Conservation (phyloP, 2,797 vertebrate genomes). For the Rhadinocentrus ornatus region DNA sequence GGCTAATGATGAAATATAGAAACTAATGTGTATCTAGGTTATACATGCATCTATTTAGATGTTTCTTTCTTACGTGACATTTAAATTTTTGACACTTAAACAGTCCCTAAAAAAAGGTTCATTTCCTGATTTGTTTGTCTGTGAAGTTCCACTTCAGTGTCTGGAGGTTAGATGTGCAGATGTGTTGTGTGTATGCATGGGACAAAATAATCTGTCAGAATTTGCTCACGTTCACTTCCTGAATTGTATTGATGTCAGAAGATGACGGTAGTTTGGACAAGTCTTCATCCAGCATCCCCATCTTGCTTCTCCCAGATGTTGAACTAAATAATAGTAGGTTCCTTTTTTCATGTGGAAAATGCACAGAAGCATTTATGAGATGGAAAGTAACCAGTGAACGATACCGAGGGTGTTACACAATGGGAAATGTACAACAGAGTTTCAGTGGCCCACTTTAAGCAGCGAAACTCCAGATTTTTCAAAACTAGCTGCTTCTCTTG, state of each 20-base stretch:
- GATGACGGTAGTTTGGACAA: no score
- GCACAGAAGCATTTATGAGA: not conserved
- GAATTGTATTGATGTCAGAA: not conserved
- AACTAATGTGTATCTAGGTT: not conserved
- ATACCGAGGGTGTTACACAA: not conserved
- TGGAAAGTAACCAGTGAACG: not conserved
- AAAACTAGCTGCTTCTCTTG: not conserved
- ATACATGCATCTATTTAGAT: not conserved
- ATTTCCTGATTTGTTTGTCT: not conserved
- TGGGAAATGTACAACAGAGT: slow-evolving; percentile 2
- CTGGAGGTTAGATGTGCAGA: no score
- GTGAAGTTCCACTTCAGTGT: no score
- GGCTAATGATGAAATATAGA: not conserved
- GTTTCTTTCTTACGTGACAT: not conserved
- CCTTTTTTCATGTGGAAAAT: not conserved
- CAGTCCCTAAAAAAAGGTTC: not conserved
- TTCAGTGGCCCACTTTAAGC: not conserved
- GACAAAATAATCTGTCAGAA: no score
- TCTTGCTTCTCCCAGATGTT: not conserved
- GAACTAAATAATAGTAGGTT: not conserved
- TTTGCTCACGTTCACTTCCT: no score
- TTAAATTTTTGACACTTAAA: not conserved
- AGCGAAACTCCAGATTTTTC: not conserved
- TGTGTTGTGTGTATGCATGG: no score
- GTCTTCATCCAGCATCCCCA: not conserved